Percentiles rank a stretch among this genome's conserved stretches.
phyloP scores from a whole-genome alignment of 2,113 vertebrate genomes.

The Rhinichthys klamathensis region DNA sequence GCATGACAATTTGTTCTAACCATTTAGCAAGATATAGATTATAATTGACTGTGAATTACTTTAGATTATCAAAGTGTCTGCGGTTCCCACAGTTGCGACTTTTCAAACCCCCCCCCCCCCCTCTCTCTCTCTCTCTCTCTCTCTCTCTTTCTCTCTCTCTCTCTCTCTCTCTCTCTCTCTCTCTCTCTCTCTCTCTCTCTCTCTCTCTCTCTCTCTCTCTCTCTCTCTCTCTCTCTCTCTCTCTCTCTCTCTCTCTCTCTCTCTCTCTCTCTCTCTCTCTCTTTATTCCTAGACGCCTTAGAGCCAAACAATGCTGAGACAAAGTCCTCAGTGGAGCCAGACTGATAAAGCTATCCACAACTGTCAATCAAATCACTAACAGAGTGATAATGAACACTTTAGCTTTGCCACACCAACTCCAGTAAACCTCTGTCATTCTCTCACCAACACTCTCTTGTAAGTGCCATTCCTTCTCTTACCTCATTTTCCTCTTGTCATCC shows the following conservation, averaged over 20 bases:
- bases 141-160: constrained; percentile 47
- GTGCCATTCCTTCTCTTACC: constrained; percentile 26
- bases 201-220: constrained; percentile 45
- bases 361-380: constrained; percentile 68
- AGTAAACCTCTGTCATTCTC: constrained; percentile 19
- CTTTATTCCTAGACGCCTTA: constrained; percentile 54
- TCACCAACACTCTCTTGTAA: constrained; percentile 14
- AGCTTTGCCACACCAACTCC: constrained; percentile 37
- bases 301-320: constrained; percentile 57
- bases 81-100: constrained; percentile 33
- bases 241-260: constrained; percentile 52
- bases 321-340: constrained; percentile 63
- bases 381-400: constrained; percentile 47
- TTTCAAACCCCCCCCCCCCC: too few species aligned
- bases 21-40: background rate
- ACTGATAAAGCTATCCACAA: constrained; percentile 70
- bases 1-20: background rate
- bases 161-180: constrained; percentile 46
- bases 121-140: too few species aligned
- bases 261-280: constrained; percentile 44
- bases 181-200: constrained; percentile 47
- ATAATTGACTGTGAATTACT: constrained; percentile 15
- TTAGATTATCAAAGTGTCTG: constrained; percentile 20
- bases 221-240: constrained; percentile 49
- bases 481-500: constrained; percentile 36